Evolutionary conservation across 2,797 vertebrate genomes (phyloP).

Genomic region (Ptychobarbus kaznakovi): DNA sequence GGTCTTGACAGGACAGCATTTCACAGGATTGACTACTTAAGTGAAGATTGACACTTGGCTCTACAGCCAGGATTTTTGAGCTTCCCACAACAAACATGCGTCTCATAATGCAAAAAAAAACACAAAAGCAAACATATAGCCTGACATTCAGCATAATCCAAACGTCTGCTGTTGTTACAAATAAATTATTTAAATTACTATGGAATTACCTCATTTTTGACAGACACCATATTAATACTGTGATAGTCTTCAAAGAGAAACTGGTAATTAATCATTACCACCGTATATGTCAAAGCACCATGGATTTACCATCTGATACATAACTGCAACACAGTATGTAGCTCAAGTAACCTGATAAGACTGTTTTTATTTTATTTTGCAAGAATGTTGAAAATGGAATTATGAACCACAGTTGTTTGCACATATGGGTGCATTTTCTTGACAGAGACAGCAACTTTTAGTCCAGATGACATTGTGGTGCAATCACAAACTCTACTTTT

Average conservation of each 20-base stretch:
- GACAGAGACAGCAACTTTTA: neutral
- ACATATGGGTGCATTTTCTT: slow-evolving; percentile 1
- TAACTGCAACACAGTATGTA: neutral
- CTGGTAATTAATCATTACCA: neutral
- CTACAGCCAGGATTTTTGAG: neutral
- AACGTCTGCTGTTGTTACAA: neutral
- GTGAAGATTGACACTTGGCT: neutral
- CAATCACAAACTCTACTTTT: neutral
- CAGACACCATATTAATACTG: neutral
- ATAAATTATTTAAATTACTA: neutral
- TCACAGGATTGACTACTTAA: slow-evolving; percentile 13
- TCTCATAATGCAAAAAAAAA: neutral
- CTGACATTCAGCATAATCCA: neutral
- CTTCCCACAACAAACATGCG: neutral
- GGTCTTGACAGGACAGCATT: neutral
- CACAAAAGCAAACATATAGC: neutral
- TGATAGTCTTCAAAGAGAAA: neutral
- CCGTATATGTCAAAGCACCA: neutral
- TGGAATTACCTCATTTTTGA: neutral
- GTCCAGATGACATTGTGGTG: slow-evolving; percentile 8
- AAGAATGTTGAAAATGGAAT: neutral
- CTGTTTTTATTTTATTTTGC: neutral
- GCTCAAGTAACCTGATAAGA: neutral
- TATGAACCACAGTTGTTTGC: neutral
- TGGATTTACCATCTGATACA: neutral